A percentile compares a stretch with the other conserved stretches of the same genome.
phyloP scores from a whole-genome alignment of 2,888 invertebrate species.

The Polia nebulosa region DNA sequence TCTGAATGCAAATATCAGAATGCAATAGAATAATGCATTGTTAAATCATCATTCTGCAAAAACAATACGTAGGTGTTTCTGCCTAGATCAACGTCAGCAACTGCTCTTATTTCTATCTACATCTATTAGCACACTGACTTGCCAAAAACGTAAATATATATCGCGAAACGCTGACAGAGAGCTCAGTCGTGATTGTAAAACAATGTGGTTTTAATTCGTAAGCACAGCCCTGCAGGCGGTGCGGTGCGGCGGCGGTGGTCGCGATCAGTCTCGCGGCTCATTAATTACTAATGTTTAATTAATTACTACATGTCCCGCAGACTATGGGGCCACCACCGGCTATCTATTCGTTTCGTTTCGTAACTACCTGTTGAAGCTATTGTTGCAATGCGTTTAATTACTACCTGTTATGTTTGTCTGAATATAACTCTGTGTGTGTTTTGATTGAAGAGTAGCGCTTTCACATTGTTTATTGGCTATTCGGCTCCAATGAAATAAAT shows the following conservation, averaged over 20 bases:
- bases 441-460: constrained; percentile 24
- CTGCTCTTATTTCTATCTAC: neutral
- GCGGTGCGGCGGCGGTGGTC: constrained; percentile 11
- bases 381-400: constrained; percentile 42
- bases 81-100: neutral
- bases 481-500: too few species aligned
- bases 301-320: constrained; percentile 30
- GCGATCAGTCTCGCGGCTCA: constrained; percentile 20
- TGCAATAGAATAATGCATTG: too few species aligned
- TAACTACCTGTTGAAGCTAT: constrained; percentile 12
- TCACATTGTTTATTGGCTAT: constrained; percentile 11
- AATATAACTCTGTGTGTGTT: neutral
- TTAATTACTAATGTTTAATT: constrained; percentile 60
- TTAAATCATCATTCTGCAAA: neutral
- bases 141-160: neutral
- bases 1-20: neutral
- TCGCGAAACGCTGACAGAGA: neutral
- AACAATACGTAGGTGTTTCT: neutral
- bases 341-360: neutral
- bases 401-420: neutral
- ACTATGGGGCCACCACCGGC: neutral
- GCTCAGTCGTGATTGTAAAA: constrained; percentile 3
- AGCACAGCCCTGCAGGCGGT: neutral
- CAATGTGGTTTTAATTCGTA: constrained; percentile 1
- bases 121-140: neutral